phyloP scores from a whole-genome alignment of 2,113 vertebrate genomes.

The Falco punctatus region DNA sequence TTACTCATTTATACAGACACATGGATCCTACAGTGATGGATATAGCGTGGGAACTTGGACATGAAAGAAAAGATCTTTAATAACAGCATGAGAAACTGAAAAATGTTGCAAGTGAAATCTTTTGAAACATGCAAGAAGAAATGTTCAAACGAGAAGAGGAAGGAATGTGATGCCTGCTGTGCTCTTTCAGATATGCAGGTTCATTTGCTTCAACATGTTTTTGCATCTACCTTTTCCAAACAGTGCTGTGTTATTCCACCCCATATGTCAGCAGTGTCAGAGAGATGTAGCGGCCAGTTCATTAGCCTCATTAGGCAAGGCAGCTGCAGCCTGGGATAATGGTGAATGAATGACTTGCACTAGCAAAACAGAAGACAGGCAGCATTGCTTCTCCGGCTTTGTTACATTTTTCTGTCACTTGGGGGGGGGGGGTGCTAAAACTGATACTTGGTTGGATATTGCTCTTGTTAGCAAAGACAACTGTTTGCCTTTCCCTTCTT shows the following conservation, averaged over 20 bases:
- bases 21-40: neutral
- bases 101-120: neutral
- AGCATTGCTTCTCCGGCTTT: neutral
- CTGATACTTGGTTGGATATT: neutral
- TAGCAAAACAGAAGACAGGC: neutral
- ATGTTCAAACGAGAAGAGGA: neutral
- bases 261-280: neutral
- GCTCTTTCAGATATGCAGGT: neutral
- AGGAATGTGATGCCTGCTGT: neutral
- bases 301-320: constrained; percentile 21
- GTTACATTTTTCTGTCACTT: neutral
- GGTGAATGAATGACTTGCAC: neutral
- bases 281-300: neutral
- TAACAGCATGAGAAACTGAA: neutral
- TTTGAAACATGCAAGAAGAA: neutral
- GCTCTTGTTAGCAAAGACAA: constrained; percentile 5
- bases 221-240: neutral
- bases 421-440: neutral
- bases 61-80: neutral
- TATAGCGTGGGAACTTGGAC: neutral
- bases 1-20: neutral
- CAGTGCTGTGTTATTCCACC: neutral
- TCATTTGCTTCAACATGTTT: neutral
- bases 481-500: neutral
- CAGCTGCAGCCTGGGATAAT: constrained; percentile 14